Evolutionary conservation across 2,797 vertebrate genomes (phyloP).

Genomic region (Acipenser ruthenus): DNA sequence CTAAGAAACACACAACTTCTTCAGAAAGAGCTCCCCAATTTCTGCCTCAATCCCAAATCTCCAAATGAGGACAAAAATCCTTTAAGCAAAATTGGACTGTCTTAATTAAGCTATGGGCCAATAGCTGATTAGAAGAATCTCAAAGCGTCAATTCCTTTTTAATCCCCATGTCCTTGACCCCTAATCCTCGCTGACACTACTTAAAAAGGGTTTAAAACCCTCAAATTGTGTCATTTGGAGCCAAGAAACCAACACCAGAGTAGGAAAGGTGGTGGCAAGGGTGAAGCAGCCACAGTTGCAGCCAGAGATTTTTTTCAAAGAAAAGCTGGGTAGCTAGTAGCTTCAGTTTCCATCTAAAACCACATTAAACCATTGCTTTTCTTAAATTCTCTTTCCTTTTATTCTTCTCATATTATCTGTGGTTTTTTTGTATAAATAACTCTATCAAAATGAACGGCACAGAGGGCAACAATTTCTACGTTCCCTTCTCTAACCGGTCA

Average conservation of each 20-base stretch:
- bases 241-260: neutral
- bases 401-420: too few relatives aligned
- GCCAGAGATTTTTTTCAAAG: neutral
- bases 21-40: neutral
- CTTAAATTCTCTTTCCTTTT: too few relatives aligned
- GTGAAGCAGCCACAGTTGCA: neutral
- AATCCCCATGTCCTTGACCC: slow-evolving; percentile 53
- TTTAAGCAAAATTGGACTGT: slow-evolving; percentile 9
- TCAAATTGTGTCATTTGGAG: slow-evolving; percentile 16
- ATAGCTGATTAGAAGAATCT: slow-evolving; percentile 40
- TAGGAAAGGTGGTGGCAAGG: neutral
- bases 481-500: slow-evolving; percentile 68
- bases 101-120: slow-evolving; percentile 13
- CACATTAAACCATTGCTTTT: too few relatives aligned
- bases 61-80: neutral
- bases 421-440: too few relatives aligned
- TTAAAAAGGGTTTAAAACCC: slow-evolving; percentile 50
- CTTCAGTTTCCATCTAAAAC: too few relatives aligned
- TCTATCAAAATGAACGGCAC: slow-evolving; percentile 57
- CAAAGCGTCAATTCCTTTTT: slow-evolving; percentile 43
- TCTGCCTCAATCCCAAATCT: slow-evolving; percentile 9
- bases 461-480: slow-evolving; percentile 68
- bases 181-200: slow-evolving; percentile 35
- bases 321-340: neutral
- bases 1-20: too few relatives aligned